These are phyloP conservation scores for Thunnus thynnus DNA, from an alignment of 2,113 vertebrate species.

Conservation along the genomic window DNA sequence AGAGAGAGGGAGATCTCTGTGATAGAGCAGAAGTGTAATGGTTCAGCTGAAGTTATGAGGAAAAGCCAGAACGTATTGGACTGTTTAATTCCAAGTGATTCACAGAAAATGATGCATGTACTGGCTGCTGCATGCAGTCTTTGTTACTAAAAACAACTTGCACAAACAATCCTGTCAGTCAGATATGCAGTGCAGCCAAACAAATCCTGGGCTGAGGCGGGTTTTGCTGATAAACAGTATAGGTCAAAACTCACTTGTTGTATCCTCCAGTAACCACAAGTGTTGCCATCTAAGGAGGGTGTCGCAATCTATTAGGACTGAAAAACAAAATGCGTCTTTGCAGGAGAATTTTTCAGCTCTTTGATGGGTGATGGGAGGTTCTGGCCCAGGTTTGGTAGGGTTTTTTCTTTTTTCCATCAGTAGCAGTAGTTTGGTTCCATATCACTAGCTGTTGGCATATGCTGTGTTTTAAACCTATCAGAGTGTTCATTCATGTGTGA, in stretches of 20 bases:
- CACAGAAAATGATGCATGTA: no score
- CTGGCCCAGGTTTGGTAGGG: constrained; percentile 8
- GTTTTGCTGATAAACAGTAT: no score
- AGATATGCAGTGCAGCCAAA: no score
- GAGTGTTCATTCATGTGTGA: constrained; percentile 73
- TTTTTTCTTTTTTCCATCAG: constrained; percentile 16
- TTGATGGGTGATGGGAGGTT: constrained; percentile 24
- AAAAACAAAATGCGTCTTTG: constrained; percentile 22
- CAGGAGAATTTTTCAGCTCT: constrained; percentile 12
- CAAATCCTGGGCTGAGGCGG: no score
- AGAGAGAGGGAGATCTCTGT: no score
- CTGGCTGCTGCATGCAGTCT: no score
- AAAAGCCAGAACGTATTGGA: no score
- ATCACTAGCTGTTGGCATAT: constrained; percentile 66
- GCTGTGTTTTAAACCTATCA: constrained; percentile 73
- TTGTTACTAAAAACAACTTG: no score
- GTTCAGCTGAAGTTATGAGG: no score
- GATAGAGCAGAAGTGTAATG: no score
- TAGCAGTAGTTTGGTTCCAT: constrained; percentile 66
- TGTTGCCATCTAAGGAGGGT: not conserved
- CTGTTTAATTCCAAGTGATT: no score
- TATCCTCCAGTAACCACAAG: constrained; percentile 8
- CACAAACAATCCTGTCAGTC: no score
- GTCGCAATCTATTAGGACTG: not conserved
- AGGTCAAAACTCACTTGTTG: constrained; percentile 1